A percentile compares a stretch with the other conserved stretches of the same genome.
Evolutionary conservation across 2,113 vertebrate species (phyloP).

Genomic region (Myiozetetes cayanensis): DNA sequence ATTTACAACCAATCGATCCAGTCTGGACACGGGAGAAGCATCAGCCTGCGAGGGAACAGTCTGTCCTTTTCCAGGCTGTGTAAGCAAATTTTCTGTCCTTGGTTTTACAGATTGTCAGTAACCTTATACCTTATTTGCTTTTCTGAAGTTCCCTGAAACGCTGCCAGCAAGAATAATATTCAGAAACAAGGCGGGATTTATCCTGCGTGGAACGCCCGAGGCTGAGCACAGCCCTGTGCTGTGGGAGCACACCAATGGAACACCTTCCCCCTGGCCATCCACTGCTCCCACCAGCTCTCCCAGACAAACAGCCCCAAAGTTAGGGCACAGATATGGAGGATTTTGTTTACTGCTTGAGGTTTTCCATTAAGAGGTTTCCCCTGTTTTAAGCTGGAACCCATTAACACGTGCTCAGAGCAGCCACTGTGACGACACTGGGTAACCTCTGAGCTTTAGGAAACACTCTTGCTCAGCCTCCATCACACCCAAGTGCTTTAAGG

Average conservation of each 20-base stretch:
- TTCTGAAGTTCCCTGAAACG: conserved; percentile 8
- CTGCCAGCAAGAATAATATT: not conserved
- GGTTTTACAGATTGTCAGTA: conserved; percentile 26
- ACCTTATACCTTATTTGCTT: conserved; percentile 36
- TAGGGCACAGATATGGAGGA: not conserved
- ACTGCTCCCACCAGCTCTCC: not conserved
- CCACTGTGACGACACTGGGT: not conserved
- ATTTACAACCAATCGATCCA: not conserved
- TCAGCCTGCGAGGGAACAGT: not conserved
- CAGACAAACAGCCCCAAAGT: not conserved
- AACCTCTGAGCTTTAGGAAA: not conserved
- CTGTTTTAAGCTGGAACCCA: not conserved
- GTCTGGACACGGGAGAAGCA: not conserved
- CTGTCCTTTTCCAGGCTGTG: not conserved
- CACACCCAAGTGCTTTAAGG: not conserved
- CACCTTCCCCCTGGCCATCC: not conserved
- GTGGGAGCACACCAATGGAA: rapidly evolving
- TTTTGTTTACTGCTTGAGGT: not conserved
- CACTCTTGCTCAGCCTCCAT: not conserved
- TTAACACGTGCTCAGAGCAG: not conserved
- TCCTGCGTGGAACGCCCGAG: not conserved
- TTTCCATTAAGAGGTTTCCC: not conserved
- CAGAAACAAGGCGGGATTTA: not conserved
- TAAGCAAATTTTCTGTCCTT: conserved; percentile 31
- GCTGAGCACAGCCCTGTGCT: rapidly evolving